A percentile compares a stretch with the other conserved stretches of the same genome.
Evolutionary conservation across 1,140 invertebrate species (phyloP).

Genomic region (Rhynchophorus ferrugineus): DNA sequence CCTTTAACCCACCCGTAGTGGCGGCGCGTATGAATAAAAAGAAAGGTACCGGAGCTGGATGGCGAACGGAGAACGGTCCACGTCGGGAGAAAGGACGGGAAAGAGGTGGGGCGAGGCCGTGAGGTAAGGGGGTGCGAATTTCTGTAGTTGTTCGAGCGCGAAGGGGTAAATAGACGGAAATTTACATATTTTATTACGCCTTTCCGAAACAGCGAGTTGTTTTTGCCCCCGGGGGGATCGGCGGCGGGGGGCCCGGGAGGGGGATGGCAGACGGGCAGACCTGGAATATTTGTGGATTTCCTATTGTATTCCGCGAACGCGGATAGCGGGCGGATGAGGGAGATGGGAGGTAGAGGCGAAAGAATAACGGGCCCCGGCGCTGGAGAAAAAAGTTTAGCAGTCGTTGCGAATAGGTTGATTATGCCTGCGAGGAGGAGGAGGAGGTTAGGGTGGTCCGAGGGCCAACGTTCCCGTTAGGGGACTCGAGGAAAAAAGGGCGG

Average conservation of each 20-base stretch:
- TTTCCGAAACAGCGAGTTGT: constrained; percentile 1
- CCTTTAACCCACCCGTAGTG: background rate
- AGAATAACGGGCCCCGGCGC: no score
- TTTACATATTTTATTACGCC: constrained; percentile 16
- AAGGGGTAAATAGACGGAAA: constrained; percentile 17
- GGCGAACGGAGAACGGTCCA: background rate
- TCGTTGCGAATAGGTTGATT: no score
- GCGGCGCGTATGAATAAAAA: background rate
- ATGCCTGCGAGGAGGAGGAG: no score
- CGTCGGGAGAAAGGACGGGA: background rate
- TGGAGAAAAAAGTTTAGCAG: no score
- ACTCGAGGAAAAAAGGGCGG: no score
- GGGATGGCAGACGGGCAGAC: no score
- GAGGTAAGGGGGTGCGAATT: constrained; percentile 10
- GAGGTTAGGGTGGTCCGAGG: no score
- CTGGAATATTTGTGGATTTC: background rate
- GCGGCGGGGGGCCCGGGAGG: no score
- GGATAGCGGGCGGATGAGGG: background rate
- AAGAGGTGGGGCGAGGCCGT: background rate
- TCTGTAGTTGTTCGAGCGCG: constrained; percentile 3
- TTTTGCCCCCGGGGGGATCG: background rate
- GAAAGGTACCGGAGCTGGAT: background rate
- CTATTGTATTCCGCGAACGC: background rate
- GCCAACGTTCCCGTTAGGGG: no score
- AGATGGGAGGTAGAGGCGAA: background rate